phyloP scores from a whole-genome alignment of 2,888 invertebrate species.

The Zaprionus obscuricornis region DNA sequence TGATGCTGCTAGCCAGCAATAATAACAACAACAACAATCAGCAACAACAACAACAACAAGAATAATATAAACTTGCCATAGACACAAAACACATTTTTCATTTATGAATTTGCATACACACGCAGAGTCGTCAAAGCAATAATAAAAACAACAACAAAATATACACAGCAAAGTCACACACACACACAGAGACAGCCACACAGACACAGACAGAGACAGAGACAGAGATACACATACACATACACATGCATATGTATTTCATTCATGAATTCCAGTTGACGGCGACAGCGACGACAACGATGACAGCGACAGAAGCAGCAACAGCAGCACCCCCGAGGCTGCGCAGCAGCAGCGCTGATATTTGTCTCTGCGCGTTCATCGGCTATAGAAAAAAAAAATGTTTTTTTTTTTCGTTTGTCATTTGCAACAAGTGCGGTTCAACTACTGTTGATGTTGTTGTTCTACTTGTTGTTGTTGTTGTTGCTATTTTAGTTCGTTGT shows the following conservation, averaged over 20 bases:
- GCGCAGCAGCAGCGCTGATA: slow-evolving; percentile 32
- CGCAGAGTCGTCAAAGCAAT: slow-evolving; percentile 39
- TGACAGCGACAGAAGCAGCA: neutral
- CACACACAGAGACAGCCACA: slow-evolving; percentile 20
- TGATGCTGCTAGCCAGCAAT: slow-evolving; percentile 49
- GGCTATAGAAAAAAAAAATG: slow-evolving; percentile 27
- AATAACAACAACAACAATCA: slow-evolving; percentile 23
- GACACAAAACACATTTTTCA: slow-evolving; percentile 61
- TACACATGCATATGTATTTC: slow-evolving; percentile 68
- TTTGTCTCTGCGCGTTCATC: slow-evolving; percentile 32
- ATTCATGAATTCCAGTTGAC: slow-evolving; percentile 75
- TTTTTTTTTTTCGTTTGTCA: slow-evolving; percentile 65
- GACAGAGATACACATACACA: slow-evolving; percentile 14
- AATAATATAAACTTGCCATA: slow-evolving; percentile 28
- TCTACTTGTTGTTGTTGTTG: slow-evolving; percentile 15
- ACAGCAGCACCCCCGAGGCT: slow-evolving; percentile 3
- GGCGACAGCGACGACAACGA: slow-evolving; percentile 32
- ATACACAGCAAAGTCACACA: slow-evolving; percentile 15
- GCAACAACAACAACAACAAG: slow-evolving; percentile 14
- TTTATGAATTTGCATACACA: slow-evolving; percentile 78
- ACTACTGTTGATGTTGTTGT: slow-evolving; percentile 9
- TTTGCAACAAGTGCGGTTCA: slow-evolving; percentile 69
- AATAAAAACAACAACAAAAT: slow-evolving; percentile 26
- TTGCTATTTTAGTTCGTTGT: neutral
- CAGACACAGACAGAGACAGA: slow-evolving; percentile 11